Evolutionary conservation across 2,113 vertebrate genomes (phyloP), one percentile per base, ranked within the genome.

Genomic region (Machaerirhynchus nigripectus): DNA sequence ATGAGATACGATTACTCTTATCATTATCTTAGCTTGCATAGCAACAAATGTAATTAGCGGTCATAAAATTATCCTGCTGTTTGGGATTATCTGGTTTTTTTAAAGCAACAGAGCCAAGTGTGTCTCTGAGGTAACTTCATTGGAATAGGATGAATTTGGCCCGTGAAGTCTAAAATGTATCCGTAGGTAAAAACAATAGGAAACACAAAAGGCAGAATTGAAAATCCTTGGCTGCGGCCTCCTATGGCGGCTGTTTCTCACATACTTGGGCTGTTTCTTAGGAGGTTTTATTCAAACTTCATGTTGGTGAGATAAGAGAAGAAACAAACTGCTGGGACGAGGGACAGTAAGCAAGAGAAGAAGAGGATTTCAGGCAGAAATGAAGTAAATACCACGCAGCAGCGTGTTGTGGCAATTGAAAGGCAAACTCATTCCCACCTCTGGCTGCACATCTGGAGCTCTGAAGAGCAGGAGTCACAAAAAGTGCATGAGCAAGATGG

Each of bases 1-100:
- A 98, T 97, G 97, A 97, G 97, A 98, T 97, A 97, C 97, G 98
- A 98, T 98, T 98, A 98, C 97, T 97, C 97, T 98, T 98, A 98
- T 97, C 98, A 98, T 97, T 98, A 97, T 97, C 90, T 97, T 94
- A 70, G 97, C 97, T 97, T 98, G 97, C 97, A 97, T 96, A 87
- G 98, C 97, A 98, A 97, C 97, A 96, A 97, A 96, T 97, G 95
- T 97, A 97, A 97, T 97, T 95, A 97, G 98, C 22, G 91, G 96
- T 96, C 96, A 97, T 98, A 97, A 98, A 98, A 97, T 97, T 96
- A 97, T 96, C 97, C 98, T 98, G 96, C 97, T 97, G 94, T 95
- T 97, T 96, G 90, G 94, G 87, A 90, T 93, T 93, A 95, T 95
- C 88, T 83, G 1, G 9, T 89, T 90, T 90, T 91, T 94, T 95